Percentiles rank a stretch among this genome's conserved stretches.
These are phyloP conservation scores for Cephus sareptanus DNA, from an alignment of 2,888 invertebrate species.

Conservation along the genomic window DNA sequence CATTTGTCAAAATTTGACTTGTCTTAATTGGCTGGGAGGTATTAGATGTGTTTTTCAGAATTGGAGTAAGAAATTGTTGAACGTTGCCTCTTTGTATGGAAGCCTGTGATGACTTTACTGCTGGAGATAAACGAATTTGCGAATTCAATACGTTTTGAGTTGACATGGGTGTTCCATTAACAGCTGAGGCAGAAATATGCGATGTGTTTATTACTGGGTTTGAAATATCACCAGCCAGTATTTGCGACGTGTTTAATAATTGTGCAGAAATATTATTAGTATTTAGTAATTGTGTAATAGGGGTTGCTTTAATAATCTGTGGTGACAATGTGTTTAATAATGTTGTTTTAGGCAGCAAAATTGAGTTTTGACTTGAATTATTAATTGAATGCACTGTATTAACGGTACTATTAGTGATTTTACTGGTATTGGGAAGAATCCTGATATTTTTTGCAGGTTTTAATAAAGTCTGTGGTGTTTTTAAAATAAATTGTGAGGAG, in stretches of 20 bases:
- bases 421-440: slow-evolving; percentile 45
- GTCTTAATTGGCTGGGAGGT: slow-evolving; percentile 21
- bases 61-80: slow-evolving; percentile 49
- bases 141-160: slow-evolving; percentile 40
- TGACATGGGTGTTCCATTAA: slow-evolving; percentile 17
- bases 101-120: slow-evolving; percentile 39
- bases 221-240: slow-evolving; percentile 41
- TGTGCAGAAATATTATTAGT: slow-evolving; percentile 42
- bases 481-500: slow-evolving; percentile 55
- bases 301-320: slow-evolving; percentile 50
- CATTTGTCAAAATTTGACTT: slow-evolving; percentile 15
- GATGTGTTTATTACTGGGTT: slow-evolving; percentile 24
- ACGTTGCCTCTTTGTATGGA: slow-evolving; percentile 39
- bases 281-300: slow-evolving; percentile 48
- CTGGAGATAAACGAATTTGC: slow-evolving; percentile 42
- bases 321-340: slow-evolving; percentile 47
- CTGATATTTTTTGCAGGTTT: slow-evolving; percentile 50
- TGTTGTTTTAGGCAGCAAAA: slow-evolving; percentile 52
- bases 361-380: slow-evolving; percentile 41
- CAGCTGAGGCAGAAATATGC: slow-evolving; percentile 13
- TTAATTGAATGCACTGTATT: slow-evolving; percentile 28
- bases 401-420: slow-evolving; percentile 33
- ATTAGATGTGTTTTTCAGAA: slow-evolving; percentile 37
- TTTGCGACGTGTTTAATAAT: slow-evolving; percentile 43
- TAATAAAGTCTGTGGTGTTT: slow-evolving; percentile 50